These are phyloP conservation scores for Nycticorax nycticorax DNA, from an alignment of 2,113 vertebrate species.

Conservation along the genomic window DNA sequence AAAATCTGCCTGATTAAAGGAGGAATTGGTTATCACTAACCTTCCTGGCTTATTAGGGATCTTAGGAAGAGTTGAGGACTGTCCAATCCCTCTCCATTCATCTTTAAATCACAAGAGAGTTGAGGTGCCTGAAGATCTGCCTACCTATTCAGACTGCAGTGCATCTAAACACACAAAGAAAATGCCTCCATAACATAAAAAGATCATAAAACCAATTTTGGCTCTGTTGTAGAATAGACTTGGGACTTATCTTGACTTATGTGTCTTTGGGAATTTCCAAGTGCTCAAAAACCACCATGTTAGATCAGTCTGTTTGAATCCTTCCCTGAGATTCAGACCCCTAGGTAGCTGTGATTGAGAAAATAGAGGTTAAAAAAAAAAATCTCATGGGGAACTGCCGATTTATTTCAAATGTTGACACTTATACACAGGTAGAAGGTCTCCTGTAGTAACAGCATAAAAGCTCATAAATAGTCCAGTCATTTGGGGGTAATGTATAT, in stretches of 20 bases:
- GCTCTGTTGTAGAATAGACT: background rate
- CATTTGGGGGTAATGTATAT: background rate
- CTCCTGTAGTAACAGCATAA: background rate
- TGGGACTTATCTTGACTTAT: background rate
- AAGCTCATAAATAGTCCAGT: background rate
- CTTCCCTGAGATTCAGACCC: background rate
- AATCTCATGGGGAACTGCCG: background rate
- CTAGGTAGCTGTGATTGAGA: background rate
- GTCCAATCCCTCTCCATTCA: background rate
- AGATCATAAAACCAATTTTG: background rate
- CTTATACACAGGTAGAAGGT: background rate
- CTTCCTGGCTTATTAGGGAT: background rate
- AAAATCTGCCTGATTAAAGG: background rate
- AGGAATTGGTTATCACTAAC: background rate
- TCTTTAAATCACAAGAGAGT: background rate
- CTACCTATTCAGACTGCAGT: background rate
- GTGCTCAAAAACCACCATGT: background rate
- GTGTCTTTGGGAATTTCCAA: background rate
- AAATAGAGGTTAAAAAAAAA: fast-evolving
- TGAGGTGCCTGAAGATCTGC: background rate
- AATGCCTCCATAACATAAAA: background rate
- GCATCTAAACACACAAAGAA: background rate
- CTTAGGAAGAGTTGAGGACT: background rate
- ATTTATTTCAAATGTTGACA: background rate
- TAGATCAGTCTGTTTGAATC: background rate